Evolutionary conservation across 1,140 invertebrate genomes (phyloP), one percentile per base, ranked within the genome.

Genomic region (Drosophila funebris): DNA sequence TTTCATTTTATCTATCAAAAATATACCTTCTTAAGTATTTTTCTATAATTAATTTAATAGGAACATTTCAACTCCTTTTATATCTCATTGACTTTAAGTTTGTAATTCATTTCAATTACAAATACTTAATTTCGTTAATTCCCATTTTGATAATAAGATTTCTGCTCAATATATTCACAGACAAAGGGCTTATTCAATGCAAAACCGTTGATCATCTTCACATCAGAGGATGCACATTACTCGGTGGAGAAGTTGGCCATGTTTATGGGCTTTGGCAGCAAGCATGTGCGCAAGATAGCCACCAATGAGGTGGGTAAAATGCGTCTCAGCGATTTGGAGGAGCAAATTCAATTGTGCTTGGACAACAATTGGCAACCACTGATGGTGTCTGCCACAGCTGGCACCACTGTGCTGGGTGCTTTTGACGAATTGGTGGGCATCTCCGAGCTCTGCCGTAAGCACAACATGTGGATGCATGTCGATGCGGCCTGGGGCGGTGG

Each of bases 401-500:
- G 98, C 31, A 97, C 95, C 0, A 96, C 95, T 62, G 93, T 98
- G 84, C 70, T 91, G 22, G 83, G 98, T 0, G 97, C 98, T 0
- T 99, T 96, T 78, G 98, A 99, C 92, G 97, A 98, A 1, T 85
- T 99, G 8, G 92, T 94, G 3, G 93, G 95, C 16, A 96, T 99
- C 41, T 95, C 96, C 0, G 94, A 95, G 20, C 84, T 99, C 5
- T 99, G 98, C 87, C 91, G 95, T 67, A 95, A 96, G 83, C 94
- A 97, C 78, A 94, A 95, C 2, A 90, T 99, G 54, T 99, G 98
- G 98, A 92, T 99, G 24, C 98, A 99, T 90, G 97, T 99, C 1
- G 98, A 99, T 90, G 98, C 97, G 1, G 98, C 98, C 2, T 99
- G 98, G 98, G 94, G 94, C 33, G 98, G 98, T 2, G 97, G 97